Evolutionary conservation across 1,140 invertebrate genomes (phyloP), one percentile per base, ranked within the genome.

Genomic region (Papilio polytes): DNA sequence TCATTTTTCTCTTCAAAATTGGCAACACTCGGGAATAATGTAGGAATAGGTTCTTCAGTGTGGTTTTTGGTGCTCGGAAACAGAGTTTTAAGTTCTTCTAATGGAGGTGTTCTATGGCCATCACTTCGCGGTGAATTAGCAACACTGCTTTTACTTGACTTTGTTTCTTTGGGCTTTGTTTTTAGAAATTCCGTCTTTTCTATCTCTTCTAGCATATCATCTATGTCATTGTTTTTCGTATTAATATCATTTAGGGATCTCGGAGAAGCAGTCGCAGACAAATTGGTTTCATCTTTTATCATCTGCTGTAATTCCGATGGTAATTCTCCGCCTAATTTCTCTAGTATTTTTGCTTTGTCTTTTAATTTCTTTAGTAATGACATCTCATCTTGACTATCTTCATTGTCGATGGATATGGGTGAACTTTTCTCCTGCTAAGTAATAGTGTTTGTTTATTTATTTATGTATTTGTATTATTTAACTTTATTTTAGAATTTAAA

Each of bases 161-260:
- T 86, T 10, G 56, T 86, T 44, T 83, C 80, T 81, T 90, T 92
- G 12, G 81, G 36, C 80, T 92, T 93, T 7, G 83, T 80, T 88
- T 94, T 94, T 4, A 91, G 91, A 1, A 95, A 79, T 85, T 95
- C 94, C 78, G 89, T 94, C 76, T 92, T 92, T 81, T 95, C 94
- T 41, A 95, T 95, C 85, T 94, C 92, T 82, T 92, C 86, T 83
- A 95, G 77, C 44, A 95, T 81, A 74, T 94, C 92, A 84, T 95
- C 94, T 72, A 95, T 93, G 80, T 93, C 90, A 66, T 88, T 85
- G 56, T 87, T 85, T 10, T 84, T 76, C 53, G 82, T 81, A 48
- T 83, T 87, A 12, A 36, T 80, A 73, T 86, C 86, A 56, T 86
- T 85, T 20, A 84, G 81, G 7, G 81, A 77, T 74, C 80, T 88